These are phyloP conservation scores for Xanthorhoe designata DNA, from an alignment of 2,888 invertebrate species.

Conservation along the genomic window DNA sequence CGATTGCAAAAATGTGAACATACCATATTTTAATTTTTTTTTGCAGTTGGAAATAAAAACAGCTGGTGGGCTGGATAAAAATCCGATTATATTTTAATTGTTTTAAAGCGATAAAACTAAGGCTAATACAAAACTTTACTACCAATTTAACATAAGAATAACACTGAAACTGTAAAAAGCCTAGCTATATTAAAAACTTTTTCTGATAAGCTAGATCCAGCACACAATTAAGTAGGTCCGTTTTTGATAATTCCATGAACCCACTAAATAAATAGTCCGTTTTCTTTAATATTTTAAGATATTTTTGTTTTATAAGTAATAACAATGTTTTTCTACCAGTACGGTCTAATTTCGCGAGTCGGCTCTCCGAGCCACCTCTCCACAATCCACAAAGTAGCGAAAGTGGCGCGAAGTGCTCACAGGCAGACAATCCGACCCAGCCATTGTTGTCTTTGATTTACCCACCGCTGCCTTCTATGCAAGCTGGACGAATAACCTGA, in stretches of 20 bases:
- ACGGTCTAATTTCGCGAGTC: slow-evolving; percentile 72
- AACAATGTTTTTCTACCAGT: slow-evolving; percentile 56
- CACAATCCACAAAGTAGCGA: slow-evolving; percentile 77
- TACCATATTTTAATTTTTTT: neutral
- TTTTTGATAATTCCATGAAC: too few relatives aligned
- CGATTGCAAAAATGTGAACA: slow-evolving; percentile 56
- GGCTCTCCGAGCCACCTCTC: slow-evolving; percentile 61
- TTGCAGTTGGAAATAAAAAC: neutral
- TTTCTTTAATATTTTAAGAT: too few relatives aligned
- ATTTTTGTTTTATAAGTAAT: neutral
- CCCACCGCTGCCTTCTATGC: slow-evolving; percentile 50
- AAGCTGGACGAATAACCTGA: slow-evolving; percentile 18
- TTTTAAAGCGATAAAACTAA: too few relatives aligned
- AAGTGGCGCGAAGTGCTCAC: slow-evolving; percentile 79
- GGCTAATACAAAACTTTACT: too few relatives aligned
- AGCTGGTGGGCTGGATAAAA: too few relatives aligned
- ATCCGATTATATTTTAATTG: too few relatives aligned
- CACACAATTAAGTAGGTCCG: too few relatives aligned
- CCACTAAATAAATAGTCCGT: too few relatives aligned
- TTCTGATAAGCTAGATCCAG: too few relatives aligned
- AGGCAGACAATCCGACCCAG: slow-evolving; percentile 70
- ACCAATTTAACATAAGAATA: too few relatives aligned
- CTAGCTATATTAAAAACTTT: too few relatives aligned
- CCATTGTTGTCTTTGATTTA: slow-evolving; percentile 80
- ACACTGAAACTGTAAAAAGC: too few relatives aligned